Base-by-base conservation (phyloP, 2,888 invertebrate genomes). In the Prosapia bicincta region DNA sequence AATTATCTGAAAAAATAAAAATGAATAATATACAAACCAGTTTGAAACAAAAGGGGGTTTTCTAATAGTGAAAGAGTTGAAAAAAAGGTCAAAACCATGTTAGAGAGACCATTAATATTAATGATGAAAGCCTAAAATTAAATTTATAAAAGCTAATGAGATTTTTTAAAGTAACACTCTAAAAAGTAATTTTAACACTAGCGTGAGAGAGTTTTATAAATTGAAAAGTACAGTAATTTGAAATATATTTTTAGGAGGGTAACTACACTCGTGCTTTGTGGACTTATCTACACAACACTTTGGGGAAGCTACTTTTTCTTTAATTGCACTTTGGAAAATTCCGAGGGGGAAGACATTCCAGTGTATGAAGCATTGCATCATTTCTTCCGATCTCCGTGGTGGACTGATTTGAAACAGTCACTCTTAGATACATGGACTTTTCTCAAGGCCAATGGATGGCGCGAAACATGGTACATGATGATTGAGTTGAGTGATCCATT, bases 291-390 rank as follows among this genome's bases (percentile, higher is more conserved):
- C 83, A 82, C 92, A 0, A 88, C 90, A 0, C 83, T 96, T 3
- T 94, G 94, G 92, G 86, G 89, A 69, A 91, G 94, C 75, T 94
- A 92, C 82, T 85, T 97, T 24, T 96, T 94, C 84, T 96, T 95
- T 86, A 96, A 97, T 83, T 95, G 95, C 15, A 93, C 92, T 77
- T 88, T 97, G 72, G 92, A 92, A 0, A 95, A 96, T 84, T 90
- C 90, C 79, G 91, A 94, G 78, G 97, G 96, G 0, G 95, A 97
- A 78, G 93, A 94, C 83, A 91, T 97, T 15, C 95, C 94, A 32
- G 87, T 97, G 1, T 92, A 94, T 77, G 97, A 97, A 83, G 97
- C 97, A 0, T 81, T 97, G 0, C 90, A 92, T 81, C 95, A 98
- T 84, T 95, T 98, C 85, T 91, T 97, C 81, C 95, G 94, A 5